Conservation (phyloP, 2,888 invertebrate species). For the Drosophila maculinotata region DNA sequence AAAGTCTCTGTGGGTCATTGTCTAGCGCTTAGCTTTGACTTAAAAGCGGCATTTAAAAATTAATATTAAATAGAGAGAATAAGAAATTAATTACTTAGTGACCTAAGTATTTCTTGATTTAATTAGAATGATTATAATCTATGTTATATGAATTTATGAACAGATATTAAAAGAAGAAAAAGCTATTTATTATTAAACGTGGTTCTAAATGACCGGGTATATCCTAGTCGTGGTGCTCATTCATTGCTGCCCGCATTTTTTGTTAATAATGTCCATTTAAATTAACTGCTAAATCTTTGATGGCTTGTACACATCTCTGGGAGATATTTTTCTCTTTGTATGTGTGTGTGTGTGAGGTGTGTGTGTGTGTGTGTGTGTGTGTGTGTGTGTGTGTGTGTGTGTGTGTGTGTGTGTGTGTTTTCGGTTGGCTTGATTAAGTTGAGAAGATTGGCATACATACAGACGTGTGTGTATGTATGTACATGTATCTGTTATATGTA, state of each 20-base stretch:
- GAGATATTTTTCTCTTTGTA: neutral
- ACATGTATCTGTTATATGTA: constrained; percentile 7
- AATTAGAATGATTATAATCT: too few relatives aligned
- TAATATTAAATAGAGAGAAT: too few relatives aligned
- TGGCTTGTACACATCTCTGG: constrained; percentile 20
- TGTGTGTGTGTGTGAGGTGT: too few relatives aligned
- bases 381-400: neutral
- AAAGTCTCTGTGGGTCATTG: too few relatives aligned
- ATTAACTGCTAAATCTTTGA: constrained; percentile 47
- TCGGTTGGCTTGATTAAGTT: constrained; percentile 30
- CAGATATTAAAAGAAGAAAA: too few relatives aligned
- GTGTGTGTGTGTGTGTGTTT: constrained; percentile 1
- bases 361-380: too few relatives aligned
- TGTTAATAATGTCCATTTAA: constrained; percentile 35
- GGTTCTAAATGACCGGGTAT: neutral
- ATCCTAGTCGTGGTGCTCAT: neutral
- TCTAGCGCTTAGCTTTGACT: too few relatives aligned
- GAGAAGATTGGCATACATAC: constrained; percentile 12
- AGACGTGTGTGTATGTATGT: neutral
- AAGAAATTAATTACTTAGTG: too few relatives aligned
- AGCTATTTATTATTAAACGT: neutral
- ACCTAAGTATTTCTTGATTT: too few relatives aligned
- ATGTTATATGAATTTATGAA: too few relatives aligned
- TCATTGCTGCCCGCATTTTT: neutral
- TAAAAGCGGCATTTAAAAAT: too few relatives aligned